A percentile compares a stretch with the other conserved stretches of the same genome.
These are phyloP conservation scores for Siniperca chuatsi DNA, from an alignment of 2,113 vertebrate species.

Conservation along the genomic window DNA sequence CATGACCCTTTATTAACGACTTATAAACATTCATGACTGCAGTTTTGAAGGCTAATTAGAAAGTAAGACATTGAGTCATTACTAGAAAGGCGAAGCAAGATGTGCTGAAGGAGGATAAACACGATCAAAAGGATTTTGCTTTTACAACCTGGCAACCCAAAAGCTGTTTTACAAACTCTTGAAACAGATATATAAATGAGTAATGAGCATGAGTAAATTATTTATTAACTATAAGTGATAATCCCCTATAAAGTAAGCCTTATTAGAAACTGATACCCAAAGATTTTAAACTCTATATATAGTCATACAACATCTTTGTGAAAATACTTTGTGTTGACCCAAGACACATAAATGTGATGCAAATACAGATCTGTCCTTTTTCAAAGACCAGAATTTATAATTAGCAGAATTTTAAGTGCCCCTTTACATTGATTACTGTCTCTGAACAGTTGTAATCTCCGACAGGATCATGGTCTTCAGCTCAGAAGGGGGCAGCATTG, in stretches of 20 bases:
- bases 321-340: not conserved
- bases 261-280: not conserved
- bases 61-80: not conserved
- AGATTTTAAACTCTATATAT: not conserved
- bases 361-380: not conserved
- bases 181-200: not conserved
- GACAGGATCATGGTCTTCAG: not conserved
- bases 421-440: not conserved
- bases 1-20: too few relatives aligned
- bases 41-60: not conserved
- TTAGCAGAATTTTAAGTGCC: not conserved
- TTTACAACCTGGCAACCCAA: not conserved
- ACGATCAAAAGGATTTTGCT: too few relatives aligned
- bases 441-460: not conserved
- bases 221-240: not conserved
- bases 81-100: too few relatives aligned
- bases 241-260: not conserved
- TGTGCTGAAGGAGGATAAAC: too few relatives aligned
- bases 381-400: not conserved
- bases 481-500: slow-evolving; percentile 70
- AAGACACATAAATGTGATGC: not conserved
- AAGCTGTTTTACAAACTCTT: not conserved
- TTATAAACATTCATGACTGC: not conserved
- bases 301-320: too few relatives aligned
- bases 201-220: not conserved